These are phyloP conservation scores for Drosophila navojoa DNA, from an alignment of 1,140 invertebrate genomes.

Conservation along the genomic window DNA sequence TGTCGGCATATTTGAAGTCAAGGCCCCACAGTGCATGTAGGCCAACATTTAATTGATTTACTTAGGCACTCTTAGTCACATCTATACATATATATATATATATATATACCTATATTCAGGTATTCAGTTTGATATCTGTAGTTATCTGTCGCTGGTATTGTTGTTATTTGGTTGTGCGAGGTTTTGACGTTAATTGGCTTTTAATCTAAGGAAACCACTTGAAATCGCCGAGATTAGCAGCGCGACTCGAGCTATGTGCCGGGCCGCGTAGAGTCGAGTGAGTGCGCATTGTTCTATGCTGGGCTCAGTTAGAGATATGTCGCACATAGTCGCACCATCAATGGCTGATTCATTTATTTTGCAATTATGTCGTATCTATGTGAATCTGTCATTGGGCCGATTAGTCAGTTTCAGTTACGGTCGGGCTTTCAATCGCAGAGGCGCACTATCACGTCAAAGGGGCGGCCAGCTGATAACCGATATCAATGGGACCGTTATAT, in stretches of 20 bases:
- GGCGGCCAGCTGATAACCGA: conserved; percentile 18
- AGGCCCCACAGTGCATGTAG: neutral
- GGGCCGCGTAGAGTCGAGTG: neutral
- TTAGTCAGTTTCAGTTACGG: conserved; percentile 35
- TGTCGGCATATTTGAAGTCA: neutral
- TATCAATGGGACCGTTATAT: conserved; percentile 8
- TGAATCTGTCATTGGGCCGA: neutral
- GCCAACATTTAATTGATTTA: conserved; percentile 11
- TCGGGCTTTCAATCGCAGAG: neutral
- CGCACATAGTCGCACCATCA: too few relatives aligned
- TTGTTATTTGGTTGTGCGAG: conserved; percentile 15
- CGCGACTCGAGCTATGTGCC: neutral
- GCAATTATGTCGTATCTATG: too few relatives aligned
- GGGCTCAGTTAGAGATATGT: too few relatives aligned
- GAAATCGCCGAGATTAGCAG: conserved; percentile 5
- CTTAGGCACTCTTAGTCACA: neutral
- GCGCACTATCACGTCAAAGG: conserved; percentile 24
- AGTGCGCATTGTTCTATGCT: too few relatives aligned
- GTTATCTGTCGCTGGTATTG: conserved; percentile 11
- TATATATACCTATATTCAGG: neutral
- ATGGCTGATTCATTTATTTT: conserved; percentile 1
- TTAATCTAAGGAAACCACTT: conserved; percentile 45
- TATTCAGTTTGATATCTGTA: conserved; percentile 16
- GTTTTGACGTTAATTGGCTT: conserved; percentile 45
- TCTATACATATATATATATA: neutral